Percentiles rank a stretch among this genome's conserved stretches.
phyloP scores from a whole-genome alignment of 92 coral and sea anemone species.

The Blastomussa wellsi region DNA sequence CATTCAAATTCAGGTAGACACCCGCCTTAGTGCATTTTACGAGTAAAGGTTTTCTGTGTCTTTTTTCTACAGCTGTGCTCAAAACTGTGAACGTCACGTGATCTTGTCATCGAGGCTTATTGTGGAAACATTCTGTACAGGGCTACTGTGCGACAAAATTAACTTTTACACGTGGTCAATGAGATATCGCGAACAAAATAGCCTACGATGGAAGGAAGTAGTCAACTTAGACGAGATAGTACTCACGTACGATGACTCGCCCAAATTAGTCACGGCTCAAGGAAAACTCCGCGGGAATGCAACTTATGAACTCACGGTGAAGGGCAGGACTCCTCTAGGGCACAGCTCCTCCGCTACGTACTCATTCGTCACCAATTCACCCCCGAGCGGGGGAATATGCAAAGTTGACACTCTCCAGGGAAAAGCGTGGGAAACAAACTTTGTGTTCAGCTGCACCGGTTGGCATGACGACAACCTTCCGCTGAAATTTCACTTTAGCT shows the following conservation, averaged over 20 bases:
- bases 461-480: conserved; percentile 81
- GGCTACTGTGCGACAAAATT: conserved; percentile 60
- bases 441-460: conserved; percentile 62
- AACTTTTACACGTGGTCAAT: conserved; percentile 58
- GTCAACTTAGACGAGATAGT: conserved; percentile 52
- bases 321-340: conserved; percentile 56
- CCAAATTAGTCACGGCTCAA: conserved; percentile 69
- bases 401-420: conserved; percentile 61
- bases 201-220: conserved; percentile 50
- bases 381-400: conserved; percentile 80
- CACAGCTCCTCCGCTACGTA: conserved; percentile 56
- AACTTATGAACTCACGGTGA: conserved; percentile 58
- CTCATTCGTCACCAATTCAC: conserved; percentile 63
- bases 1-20: no score
- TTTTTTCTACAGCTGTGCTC: conserved; percentile 59
- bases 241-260: conserved; percentile 77
- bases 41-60: not conserved
- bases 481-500: conserved; percentile 72
- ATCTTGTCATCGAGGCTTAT: conserved; percentile 71
- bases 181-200: conserved; percentile 25
- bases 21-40: not conserved
- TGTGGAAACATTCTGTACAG: conserved; percentile 62
- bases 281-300: conserved; percentile 66
- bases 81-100: conserved; percentile 66
- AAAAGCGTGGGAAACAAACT: conserved; percentile 73